Evolutionary conservation across 2,888 invertebrate genomes (phyloP), one percentile per base, ranked within the genome.

Genomic region (Macrosoma leucophasiata): DNA sequence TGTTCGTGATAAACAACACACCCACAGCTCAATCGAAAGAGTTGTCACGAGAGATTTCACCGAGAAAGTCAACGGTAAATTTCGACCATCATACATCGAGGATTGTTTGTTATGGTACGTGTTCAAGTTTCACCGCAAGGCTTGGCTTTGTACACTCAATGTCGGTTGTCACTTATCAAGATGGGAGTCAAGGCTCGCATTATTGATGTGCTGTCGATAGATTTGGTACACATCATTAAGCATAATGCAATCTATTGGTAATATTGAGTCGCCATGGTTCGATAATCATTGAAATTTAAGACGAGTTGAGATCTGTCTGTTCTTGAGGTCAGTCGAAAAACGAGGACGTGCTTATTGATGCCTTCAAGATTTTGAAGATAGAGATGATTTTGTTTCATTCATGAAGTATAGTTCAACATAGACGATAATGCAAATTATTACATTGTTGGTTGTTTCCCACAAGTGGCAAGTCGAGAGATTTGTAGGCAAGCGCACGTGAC

Each of bases 141-240:
- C 25, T 33, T 39, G 29, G 39, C 39, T 40, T 44, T 46, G 32
- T 43, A 29, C 29, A 41, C 33, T 46, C 51, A 57, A 59, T 56
- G 55, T 50, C 56, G 40, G 30, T 42, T 37, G 48, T 50, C 53
- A 53, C 13, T 52, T 50, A 43, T 33, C 40, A 36, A 43, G 23
- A 41, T 38, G 47, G 43, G 44, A 55, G 43, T 53, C 57, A 60
- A 63, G 59, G 52, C 39, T 48, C 31, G 40, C 30, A 27, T 48
- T 59, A 59, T 55, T 54, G 56, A 70, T 68, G 57, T 50, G 44
- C 57, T 65, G 72, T 67, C 63, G 42, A 50, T 57, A 49, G 51
- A 55, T 52, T 55, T 48, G 51, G 49, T 58, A 62, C 51, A 61
- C 53, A 59, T 63, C 60, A 64, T 71, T 68, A 68, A 59, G 48